A percentile compares a stretch with the other conserved stretches of the same genome.
phyloP scores from a whole-genome alignment of 2,113 vertebrate genomes.

The Dicentrarchus labrax region DNA sequence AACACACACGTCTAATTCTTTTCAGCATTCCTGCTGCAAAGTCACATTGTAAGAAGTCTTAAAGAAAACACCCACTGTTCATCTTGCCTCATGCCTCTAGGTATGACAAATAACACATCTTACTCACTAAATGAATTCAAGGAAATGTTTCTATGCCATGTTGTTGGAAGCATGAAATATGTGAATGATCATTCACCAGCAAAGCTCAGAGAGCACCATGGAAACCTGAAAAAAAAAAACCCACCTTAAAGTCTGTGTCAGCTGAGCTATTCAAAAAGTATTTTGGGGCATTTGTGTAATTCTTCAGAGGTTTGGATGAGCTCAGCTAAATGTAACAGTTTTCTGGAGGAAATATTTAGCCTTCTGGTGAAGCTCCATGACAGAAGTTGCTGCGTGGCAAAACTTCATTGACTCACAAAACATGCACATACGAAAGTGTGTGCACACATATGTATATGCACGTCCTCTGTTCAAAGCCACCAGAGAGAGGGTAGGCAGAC shows the following conservation, averaged over 20 bases:
- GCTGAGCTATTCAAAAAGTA: slow-evolving; percentile 20
- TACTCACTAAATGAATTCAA: slow-evolving; percentile 40
- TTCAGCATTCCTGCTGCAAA: slow-evolving; percentile 30
- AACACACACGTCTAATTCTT: neutral
- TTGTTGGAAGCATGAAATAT: slow-evolving; percentile 35
- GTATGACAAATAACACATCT: slow-evolving; percentile 45
- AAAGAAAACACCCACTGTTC: slow-evolving; percentile 38
- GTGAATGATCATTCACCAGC: slow-evolving; percentile 35
- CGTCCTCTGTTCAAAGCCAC: slow-evolving; percentile 55
- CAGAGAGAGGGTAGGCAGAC: slow-evolving; percentile 46
- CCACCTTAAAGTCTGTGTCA: slow-evolving; percentile 25
- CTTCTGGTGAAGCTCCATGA: slow-evolving; percentile 19
- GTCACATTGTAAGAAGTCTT: slow-evolving; percentile 27
- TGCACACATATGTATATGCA: slow-evolving; percentile 13
- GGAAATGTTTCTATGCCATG: slow-evolving; percentile 17
- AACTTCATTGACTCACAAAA: slow-evolving; percentile 41
- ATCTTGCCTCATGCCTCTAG: slow-evolving; percentile 9
- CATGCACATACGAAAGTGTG: slow-evolving; percentile 28
- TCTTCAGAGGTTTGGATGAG: slow-evolving; percentile 46
- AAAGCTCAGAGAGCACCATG: slow-evolving; percentile 29
- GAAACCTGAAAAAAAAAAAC: slow-evolving; percentile 7
- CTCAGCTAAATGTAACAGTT: slow-evolving; percentile 9
- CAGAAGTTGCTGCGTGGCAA: slow-evolving; percentile 34
- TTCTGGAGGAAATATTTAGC: slow-evolving; percentile 27
- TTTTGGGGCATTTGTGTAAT: slow-evolving; percentile 21